Conservation (phyloP, 2,797 vertebrate species). For the Eurystomus glaucurus region DNA sequence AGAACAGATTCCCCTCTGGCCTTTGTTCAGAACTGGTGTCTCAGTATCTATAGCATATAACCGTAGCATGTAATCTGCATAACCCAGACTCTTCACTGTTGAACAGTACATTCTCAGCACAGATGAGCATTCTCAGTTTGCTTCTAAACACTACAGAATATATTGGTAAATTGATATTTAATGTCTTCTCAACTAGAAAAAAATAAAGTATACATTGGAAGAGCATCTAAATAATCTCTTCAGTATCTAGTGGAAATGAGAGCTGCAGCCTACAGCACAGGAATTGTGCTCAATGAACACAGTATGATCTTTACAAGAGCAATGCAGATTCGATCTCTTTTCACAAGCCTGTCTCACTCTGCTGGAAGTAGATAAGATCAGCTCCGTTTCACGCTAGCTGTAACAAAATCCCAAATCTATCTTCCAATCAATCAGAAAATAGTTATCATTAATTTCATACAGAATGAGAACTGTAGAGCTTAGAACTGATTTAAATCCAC, state of each 20-base stretch:
- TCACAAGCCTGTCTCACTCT: neutral
- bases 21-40: neutral
- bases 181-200: neutral
- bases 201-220: neutral
- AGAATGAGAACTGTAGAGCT: neutral
- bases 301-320: neutral
- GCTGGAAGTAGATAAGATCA: neutral
- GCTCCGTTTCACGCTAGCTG: neutral
- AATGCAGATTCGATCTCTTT: neutral
- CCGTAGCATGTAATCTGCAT: fast-evolving
- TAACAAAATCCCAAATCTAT: neutral
- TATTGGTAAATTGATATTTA: neutral
- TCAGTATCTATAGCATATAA: neutral
- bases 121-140: neutral
- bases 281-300: neutral
- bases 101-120: neutral
- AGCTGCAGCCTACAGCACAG: neutral
- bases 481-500: neutral
- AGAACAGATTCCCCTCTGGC: neutral
- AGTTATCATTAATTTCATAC: neutral
- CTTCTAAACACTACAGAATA: neutral
- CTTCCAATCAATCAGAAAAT: neutral
- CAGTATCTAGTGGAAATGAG: neutral
- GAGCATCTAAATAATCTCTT: neutral
- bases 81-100: neutral